Conservation (phyloP, 2,113 vertebrate species). For the Mirounga angustirostris region DNA sequence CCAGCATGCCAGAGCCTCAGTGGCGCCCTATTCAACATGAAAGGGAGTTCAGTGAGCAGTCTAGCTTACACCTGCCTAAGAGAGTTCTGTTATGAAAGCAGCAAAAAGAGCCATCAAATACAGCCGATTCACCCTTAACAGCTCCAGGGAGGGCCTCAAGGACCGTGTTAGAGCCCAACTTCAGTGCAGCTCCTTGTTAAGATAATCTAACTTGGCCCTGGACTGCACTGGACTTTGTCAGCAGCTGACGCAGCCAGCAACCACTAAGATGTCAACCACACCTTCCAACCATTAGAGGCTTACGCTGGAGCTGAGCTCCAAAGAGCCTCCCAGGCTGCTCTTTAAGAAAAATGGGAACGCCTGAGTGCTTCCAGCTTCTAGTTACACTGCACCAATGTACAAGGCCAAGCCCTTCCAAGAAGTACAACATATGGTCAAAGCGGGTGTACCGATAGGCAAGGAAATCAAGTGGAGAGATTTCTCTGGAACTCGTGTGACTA, state of each 20-base stretch:
- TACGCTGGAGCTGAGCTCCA: not conserved
- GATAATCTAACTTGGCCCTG: constrained; percentile 29
- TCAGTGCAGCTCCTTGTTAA: not conserved
- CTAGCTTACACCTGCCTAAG: not conserved
- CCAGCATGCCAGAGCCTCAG: constrained; percentile 59
- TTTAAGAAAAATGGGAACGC: not conserved
- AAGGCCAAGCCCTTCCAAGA: constrained; percentile 41
- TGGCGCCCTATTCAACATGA: not conserved
- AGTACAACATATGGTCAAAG: constrained; percentile 41
- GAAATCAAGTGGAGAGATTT: not conserved
- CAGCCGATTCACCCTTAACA: constrained; percentile 1
- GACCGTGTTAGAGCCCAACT: constrained; percentile 24
- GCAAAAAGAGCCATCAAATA: constrained; percentile 13
- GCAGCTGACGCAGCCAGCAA: constrained; percentile 42
- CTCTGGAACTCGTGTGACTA: not conserved
- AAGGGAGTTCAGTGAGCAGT: constrained; percentile 7
- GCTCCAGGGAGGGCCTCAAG: constrained; percentile 19
- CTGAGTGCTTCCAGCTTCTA: constrained; percentile 38
- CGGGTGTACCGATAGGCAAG: not conserved
- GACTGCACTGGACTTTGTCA: not conserved
- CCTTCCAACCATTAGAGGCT: not conserved
- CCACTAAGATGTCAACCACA: constrained; percentile 12
- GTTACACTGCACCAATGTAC: not conserved
- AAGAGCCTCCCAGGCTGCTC: not conserved
- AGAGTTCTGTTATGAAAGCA: constrained; percentile 39